phyloP scores from a whole-genome alignment of 2,888 invertebrate species.

The Palloptera scutellata region DNA sequence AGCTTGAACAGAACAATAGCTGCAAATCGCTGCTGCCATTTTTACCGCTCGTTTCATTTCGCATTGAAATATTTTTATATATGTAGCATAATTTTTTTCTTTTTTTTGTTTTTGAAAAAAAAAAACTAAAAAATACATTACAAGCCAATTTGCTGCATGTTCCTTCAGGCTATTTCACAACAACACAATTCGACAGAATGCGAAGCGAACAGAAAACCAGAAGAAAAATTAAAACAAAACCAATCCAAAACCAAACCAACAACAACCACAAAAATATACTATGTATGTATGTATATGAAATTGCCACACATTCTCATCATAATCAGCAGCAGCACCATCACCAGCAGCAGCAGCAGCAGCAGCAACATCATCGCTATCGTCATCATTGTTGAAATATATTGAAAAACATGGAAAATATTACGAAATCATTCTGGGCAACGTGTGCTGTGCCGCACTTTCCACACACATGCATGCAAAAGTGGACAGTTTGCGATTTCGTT shows the following conservation, averaged over 20 bases:
- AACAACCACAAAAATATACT: background rate
- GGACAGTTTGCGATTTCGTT: background rate
- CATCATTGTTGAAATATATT: slow-evolving; percentile 12
- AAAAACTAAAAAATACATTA: slow-evolving; percentile 14
- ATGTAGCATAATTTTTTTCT: background rate
- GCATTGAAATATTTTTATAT: slow-evolving; percentile 11
- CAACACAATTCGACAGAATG: slow-evolving; percentile 9
- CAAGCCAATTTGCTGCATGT: slow-evolving; percentile 11
- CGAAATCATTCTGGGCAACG: background rate
- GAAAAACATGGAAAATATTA: slow-evolving; percentile 10
- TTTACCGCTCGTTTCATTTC: background rate
- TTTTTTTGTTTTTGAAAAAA: slow-evolving; percentile 1
- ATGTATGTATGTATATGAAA: background rate
- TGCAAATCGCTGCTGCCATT: slow-evolving; percentile 6
- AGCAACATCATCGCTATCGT: background rate
- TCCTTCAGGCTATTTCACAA: slow-evolving; percentile 8
- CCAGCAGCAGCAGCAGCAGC: background rate
- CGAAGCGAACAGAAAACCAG: slow-evolving; percentile 4
- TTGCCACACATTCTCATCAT: slow-evolving; percentile 7
- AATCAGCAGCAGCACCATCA: background rate
- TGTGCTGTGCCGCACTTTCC: background rate
- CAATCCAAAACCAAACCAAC: background rate
- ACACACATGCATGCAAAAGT: background rate
- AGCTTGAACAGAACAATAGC: background rate
- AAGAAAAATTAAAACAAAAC: background rate